Percentiles rank a stretch among this genome's conserved stretches.
phyloP scores from a whole-genome alignment of 2,888 invertebrate species.

The Leptinotarsa tumamoca region DNA sequence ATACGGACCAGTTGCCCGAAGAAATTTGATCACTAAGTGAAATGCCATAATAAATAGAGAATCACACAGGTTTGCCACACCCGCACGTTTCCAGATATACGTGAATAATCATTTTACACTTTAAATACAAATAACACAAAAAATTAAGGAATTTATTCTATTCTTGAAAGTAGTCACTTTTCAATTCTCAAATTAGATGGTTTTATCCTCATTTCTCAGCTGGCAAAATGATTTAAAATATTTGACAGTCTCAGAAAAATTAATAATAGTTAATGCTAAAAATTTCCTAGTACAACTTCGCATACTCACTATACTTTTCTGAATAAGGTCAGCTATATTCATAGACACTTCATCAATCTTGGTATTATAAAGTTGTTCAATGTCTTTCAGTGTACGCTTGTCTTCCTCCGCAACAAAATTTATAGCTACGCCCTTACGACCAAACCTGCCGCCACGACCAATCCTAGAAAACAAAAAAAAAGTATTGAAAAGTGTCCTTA shows the following conservation, averaged over 20 bases:
- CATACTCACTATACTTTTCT: constrained; percentile 67
- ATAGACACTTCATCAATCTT: constrained; percentile 99
- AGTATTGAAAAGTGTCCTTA: constrained; percentile 6
- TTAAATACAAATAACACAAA: no score
- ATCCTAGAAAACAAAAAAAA: constrained; percentile 76
- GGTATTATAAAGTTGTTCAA: constrained; percentile 98
- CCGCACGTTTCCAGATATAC: constrained; percentile 53
- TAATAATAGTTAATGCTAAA: constrained; percentile 61
- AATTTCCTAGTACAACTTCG: constrained; percentile 67
- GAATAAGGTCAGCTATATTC: constrained; percentile 99
- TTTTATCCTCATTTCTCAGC: no score
- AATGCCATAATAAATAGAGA: constrained; percentile 38
- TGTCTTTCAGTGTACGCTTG: constrained; percentile 92
- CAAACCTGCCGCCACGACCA: constrained; percentile 99
- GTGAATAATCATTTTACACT: no score
- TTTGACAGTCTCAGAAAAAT: constrained; percentile 62
- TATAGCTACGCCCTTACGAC: constrained; percentile 88
- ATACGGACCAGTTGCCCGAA: constrained; percentile 73
- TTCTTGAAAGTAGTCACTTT: no score
- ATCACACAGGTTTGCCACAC: constrained; percentile 55
- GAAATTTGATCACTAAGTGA: constrained; percentile 34
- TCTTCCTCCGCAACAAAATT: constrained; percentile 98
- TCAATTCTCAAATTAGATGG: no score
- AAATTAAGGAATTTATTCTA: no score
- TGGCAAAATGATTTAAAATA: constrained; percentile 37